Evolutionary conservation across 1,140 invertebrate species (phyloP), one percentile per base, ranked within the genome.

Genomic region (Hylyphantes graminicola): DNA sequence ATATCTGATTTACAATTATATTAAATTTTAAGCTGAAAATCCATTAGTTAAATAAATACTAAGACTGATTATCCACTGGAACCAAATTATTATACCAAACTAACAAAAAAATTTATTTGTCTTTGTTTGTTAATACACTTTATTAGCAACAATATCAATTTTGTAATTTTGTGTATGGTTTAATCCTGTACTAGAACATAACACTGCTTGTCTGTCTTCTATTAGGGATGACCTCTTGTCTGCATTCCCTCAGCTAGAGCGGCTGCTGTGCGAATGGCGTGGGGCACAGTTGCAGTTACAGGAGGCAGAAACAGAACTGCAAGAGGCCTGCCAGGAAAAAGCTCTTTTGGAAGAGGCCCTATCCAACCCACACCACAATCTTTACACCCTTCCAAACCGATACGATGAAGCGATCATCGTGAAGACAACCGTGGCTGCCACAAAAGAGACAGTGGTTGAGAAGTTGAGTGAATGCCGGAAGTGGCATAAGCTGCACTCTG

Each of bases 401-500:
- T 90, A 90, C 86, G 87, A 87, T 53, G 89, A 90, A 75, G 89
- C 89, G 86, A 85, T 87, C 10, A 86, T 89, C 11, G 88, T 90
- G 12, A 89, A 90, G 86, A 87, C 78, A 64, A 88, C 88, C 9
- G 87, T 87, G 59, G 87, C 88, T 59, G 85, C 87, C 55, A 88
- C 89, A 11, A 87, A 89, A 77, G 85, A 87, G 53, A 86, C 89
- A 15, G 87, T 90, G 12, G 87, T 88, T 72, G 90, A 90, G 81
- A 90, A 90, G 73, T 87, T 90, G 9, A 87, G 86, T 64, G 90
- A 91, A 76, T 89, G 89, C 76, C 87, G 87, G 64, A 88, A 89
- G 65, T 90, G 89, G 89, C 93, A 95, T 50, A 92, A 92, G 67
- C 92, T 92, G 84, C 95, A 94, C 88, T 92, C 92, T 83, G 89